Evolutionary conservation across 2,797 vertebrate species (phyloP).

Genomic region (Thalassophryne amazonica): DNA sequence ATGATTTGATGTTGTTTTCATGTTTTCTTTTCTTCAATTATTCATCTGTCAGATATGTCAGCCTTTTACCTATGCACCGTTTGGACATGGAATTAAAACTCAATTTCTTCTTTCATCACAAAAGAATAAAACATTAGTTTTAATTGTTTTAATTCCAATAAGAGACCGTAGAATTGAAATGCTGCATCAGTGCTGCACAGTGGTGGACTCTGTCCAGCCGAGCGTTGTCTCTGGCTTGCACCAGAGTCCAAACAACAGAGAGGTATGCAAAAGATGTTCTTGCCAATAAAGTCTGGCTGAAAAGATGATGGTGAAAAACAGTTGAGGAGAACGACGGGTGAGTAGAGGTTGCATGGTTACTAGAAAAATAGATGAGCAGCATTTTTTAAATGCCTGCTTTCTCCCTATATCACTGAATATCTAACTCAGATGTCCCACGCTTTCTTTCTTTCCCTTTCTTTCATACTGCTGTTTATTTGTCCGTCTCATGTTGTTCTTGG

Average conservation of each 20-base stretch:
- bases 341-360: conserved; percentile 25
- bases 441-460: conserved; percentile 57
- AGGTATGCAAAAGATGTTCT: background rate
- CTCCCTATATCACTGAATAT: conserved; percentile 28
- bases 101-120: background rate
- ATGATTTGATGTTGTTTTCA: background rate
- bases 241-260: background rate
- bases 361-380: conserved; percentile 12
- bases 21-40: background rate
- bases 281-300: background rate
- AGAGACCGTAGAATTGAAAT: background rate
- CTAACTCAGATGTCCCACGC: conserved; percentile 33
- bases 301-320: conserved; percentile 1
- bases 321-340: conserved; percentile 4
- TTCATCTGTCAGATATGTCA: too few relatives aligned
- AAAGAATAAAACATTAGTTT: too few relatives aligned
- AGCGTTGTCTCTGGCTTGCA: background rate
- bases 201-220: background rate
- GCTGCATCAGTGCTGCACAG: conserved; percentile 2
- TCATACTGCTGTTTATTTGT: conserved; percentile 58
- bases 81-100: background rate
- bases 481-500: conserved; percentile 45
- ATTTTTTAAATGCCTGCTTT: conserved; percentile 4
- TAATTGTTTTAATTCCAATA: background rate
- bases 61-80: background rate